These are phyloP conservation scores for Elmis aenea DNA, from an alignment of 2,888 invertebrate genomes.

Conservation along the genomic window DNA sequence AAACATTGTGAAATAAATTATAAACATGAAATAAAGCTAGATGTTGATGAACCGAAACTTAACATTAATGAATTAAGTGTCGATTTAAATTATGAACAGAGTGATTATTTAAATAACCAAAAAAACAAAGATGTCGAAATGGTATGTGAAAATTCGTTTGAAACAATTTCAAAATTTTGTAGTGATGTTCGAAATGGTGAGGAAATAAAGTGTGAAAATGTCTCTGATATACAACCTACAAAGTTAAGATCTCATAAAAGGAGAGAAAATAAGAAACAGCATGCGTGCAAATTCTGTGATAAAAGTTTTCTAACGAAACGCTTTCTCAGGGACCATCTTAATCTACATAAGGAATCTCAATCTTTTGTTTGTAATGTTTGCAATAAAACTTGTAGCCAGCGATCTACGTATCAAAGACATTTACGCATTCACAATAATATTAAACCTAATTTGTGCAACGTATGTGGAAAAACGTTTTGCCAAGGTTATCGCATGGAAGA, in stretches of 20 bases:
- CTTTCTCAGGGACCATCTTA: slow-evolving; percentile 21
- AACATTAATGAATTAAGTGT: not conserved
- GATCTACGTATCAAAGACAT: slow-evolving; percentile 25
- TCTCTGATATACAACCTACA: too few relatives aligned
- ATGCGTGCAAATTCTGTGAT: slow-evolving; percentile 21
- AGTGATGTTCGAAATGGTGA: slow-evolving; percentile 6
- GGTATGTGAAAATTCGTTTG: not conserved
- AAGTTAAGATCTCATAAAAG: slow-evolving; percentile 13
- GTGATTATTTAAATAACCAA: not conserved
- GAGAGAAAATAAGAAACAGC: slow-evolving; percentile 9
- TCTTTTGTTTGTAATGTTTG: slow-evolving; percentile 25
- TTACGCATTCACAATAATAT: slow-evolving; percentile 24
- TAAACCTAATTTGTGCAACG: slow-evolving; percentile 29
- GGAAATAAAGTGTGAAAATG: slow-evolving; percentile 10
- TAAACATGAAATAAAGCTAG: not conserved
- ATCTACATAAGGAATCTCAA: slow-evolving; percentile 17
- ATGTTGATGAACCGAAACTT: too few relatives aligned
- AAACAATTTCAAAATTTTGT: not conserved
- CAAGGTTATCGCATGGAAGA: slow-evolving; percentile 28
- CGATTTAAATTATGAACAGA: not conserved
- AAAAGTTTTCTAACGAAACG: slow-evolving; percentile 20
- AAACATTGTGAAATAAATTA: slow-evolving; percentile 16
- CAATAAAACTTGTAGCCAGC: slow-evolving; percentile 23
- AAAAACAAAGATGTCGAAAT: not conserved
- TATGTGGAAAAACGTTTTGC: slow-evolving; percentile 31